Evolutionary conservation across 2,113 vertebrate species (phyloP).

Genomic region (Peromyscus maniculatus): DNA sequence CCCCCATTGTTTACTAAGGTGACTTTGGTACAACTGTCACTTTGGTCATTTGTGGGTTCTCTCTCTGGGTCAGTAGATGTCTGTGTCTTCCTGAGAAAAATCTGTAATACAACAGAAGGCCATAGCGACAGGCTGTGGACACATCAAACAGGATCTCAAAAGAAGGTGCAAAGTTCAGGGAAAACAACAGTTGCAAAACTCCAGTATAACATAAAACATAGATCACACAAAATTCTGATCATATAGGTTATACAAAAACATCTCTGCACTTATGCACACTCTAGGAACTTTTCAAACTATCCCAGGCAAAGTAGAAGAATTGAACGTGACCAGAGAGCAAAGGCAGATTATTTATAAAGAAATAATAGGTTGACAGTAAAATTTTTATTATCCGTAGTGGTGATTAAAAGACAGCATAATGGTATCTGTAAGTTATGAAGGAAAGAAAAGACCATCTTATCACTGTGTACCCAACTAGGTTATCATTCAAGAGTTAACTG

Average conservation of each 20-base stretch:
- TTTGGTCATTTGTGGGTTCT: neutral
- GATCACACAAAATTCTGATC: neutral
- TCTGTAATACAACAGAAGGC: neutral
- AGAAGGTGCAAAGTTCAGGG: neutral
- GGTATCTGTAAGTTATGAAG: neutral
- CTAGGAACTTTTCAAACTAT: neutral
- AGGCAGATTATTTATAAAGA: neutral
- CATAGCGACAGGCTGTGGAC: rapidly evolving
- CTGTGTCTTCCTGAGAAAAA: neutral
- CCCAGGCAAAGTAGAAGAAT: neutral
- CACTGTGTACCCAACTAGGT: too few species aligned
- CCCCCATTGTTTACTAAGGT: neutral
- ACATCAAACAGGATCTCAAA: too few species aligned
- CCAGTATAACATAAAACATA: neutral
- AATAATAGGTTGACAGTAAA: neutral
- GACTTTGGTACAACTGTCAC: neutral
- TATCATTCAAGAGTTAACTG: neutral
- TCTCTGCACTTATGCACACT: neutral
- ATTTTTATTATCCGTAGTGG: neutral
- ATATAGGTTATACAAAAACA: rapidly evolving
- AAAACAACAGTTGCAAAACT: too few species aligned
- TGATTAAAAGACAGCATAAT: neutral
- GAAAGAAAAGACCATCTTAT: neutral
- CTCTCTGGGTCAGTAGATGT: neutral
- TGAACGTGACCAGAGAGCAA: neutral